Percentiles rank a stretch among this genome's conserved stretches.
These are phyloP conservation scores for Tridacna crocea DNA, from an alignment of 2,888 invertebrate genomes.

Conservation along the genomic window DNA sequence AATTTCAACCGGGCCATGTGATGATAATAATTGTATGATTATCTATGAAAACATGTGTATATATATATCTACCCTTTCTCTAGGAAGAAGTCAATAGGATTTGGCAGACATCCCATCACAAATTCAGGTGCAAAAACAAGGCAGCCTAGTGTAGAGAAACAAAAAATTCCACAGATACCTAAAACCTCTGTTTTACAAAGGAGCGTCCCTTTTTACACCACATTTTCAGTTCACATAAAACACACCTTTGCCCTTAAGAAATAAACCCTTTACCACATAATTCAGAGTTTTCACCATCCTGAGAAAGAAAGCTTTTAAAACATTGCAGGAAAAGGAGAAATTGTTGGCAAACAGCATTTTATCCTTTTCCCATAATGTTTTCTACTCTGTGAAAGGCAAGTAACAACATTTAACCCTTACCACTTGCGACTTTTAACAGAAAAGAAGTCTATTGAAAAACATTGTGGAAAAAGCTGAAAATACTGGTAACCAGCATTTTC, in stretches of 20 bases:
- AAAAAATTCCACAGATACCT: slow-evolving; percentile 20
- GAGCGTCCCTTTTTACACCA: neutral
- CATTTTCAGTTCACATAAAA: neutral
- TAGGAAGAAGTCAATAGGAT: slow-evolving; percentile 3
- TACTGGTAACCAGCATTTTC: neutral
- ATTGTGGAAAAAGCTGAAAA: neutral
- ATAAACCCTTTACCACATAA: no score
- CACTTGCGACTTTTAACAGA: no score
- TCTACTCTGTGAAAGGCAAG: no score
- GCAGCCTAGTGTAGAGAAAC: slow-evolving; percentile 6
- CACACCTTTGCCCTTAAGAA: no score
- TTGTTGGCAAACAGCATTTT: no score
- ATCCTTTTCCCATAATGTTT: no score
- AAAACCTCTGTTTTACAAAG: slow-evolving; percentile 19
- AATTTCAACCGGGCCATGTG: slow-evolving; percentile 9
- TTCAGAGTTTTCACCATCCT: no score
- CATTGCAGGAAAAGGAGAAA: no score
- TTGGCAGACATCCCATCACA: slow-evolving; percentile 15
- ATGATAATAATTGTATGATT: slow-evolving; percentile 13
- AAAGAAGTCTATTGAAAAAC: no score
- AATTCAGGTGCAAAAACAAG: slow-evolving; percentile 23
- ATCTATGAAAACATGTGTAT: slow-evolving; percentile 16
- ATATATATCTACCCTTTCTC: slow-evolving; percentile 7
- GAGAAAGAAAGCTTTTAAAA: no score
- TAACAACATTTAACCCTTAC: no score